These are phyloP conservation scores for Chrysomela aeneicollis DNA, from an alignment of 2,888 invertebrate genomes.

Conservation along the genomic window DNA sequence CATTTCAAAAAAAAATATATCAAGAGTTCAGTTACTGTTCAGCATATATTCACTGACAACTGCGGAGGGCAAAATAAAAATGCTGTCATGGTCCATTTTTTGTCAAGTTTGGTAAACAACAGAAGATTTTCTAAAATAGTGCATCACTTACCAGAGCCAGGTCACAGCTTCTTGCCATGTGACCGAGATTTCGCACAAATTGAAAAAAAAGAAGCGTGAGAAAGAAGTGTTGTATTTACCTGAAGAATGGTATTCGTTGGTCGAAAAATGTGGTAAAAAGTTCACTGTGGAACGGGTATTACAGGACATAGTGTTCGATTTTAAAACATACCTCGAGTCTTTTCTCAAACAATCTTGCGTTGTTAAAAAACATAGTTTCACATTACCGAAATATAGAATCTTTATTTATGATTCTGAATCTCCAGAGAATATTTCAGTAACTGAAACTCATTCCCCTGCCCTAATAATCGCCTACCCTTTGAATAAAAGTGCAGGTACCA, in stretches of 20 bases:
- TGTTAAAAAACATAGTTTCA: conserved; percentile 6
- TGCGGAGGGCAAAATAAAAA: conserved; percentile 23
- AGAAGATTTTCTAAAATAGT: conserved; percentile 9
- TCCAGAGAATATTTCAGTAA: conserved; percentile 15
- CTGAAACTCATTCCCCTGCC: conserved; percentile 9
- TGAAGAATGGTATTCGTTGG: neutral
- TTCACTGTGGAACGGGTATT: conserved; percentile 25
- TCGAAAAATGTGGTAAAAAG: conserved; percentile 34
- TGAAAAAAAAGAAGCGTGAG: conserved; percentile 11
- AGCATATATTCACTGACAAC: conserved; percentile 27
- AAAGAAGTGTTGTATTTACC: conserved; percentile 33
- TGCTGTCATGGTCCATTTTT: conserved; percentile 25
- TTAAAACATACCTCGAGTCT: conserved; percentile 23
- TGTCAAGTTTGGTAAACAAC: conserved; percentile 13
- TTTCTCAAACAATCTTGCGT: conserved; percentile 27
- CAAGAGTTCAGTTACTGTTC: conserved; percentile 1
- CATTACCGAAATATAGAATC: conserved; percentile 13
- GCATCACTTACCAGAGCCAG: neutral
- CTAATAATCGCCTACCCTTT: conserved; percentile 9
- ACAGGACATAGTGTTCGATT: conserved; percentile 29
- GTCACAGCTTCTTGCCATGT: too few relatives aligned
- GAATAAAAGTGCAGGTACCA: conserved; percentile 12
- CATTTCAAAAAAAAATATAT: too few relatives aligned
- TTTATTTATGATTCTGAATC: conserved; percentile 13
- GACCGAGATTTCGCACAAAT: too few relatives aligned